Evolutionary conservation across 2,113 vertebrate genomes (phyloP).

Genomic region (Chlorodrepanis virens): DNA sequence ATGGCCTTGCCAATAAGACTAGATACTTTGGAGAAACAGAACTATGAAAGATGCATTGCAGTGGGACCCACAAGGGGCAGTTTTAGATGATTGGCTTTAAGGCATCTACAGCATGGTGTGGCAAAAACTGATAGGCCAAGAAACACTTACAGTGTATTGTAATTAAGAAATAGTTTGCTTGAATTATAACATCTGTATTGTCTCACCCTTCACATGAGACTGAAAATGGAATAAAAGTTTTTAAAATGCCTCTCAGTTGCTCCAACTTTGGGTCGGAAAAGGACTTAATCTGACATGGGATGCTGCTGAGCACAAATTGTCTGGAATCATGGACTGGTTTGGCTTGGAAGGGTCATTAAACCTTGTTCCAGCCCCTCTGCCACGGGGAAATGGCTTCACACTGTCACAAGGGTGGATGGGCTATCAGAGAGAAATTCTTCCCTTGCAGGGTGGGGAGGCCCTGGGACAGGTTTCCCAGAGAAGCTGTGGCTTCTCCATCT

Average conservation of each 20-base stretch:
- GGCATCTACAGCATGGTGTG: background rate
- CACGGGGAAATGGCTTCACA: rapidly evolving
- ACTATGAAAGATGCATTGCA: background rate
- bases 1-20: background rate
- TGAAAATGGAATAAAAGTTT: background rate
- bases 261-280: background rate
- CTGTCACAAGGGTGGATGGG: background rate
- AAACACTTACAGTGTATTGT: background rate
- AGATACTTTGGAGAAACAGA: background rate
- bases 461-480: background rate
- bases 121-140: background rate
- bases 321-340: background rate
- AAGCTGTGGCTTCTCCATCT: background rate
- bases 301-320: rapidly evolving
- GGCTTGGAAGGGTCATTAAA: background rate
- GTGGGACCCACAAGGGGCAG: background rate
- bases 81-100: background rate
- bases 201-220: background rate
- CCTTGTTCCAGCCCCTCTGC: background rate
- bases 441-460: background rate
- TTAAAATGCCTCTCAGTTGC: background rate
- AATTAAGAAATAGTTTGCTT: background rate
- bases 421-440: background rate
- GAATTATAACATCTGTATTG: background rate
- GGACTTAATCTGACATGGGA: background rate